These are phyloP conservation scores for Ornithoptera alexandrae DNA, from an alignment of 2,888 invertebrate species.

Conservation along the genomic window DNA sequence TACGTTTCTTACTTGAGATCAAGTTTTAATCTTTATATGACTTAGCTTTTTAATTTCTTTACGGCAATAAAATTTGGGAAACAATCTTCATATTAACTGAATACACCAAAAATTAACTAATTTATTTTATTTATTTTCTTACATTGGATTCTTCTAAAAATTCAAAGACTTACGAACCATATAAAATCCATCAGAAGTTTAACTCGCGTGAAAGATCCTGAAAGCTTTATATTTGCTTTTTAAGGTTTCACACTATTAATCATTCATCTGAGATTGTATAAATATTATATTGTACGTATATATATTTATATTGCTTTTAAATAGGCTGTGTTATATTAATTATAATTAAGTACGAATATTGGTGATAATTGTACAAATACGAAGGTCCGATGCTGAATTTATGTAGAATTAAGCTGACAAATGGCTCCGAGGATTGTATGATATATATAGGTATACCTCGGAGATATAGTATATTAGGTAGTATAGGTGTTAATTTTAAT, in stretches of 20 bases:
- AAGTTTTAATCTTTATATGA: not conserved
- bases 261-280: not conserved
- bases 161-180: too few relatives aligned
- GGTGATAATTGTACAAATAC: not conserved
- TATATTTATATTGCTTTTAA: not conserved
- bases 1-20: not conserved
- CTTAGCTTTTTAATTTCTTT: not conserved
- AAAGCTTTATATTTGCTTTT: too few relatives aligned
- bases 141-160: too few relatives aligned
- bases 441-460: not conserved
- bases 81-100: not conserved
- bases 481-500: not conserved
- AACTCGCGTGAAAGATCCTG: too few relatives aligned
- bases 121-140: too few relatives aligned
- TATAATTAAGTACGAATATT: not conserved
- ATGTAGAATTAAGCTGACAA: not conserved
- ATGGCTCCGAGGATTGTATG: not conserved
- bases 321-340: not conserved
- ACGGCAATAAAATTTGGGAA: not conserved
- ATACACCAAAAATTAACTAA: too few relatives aligned
- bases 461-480: not conserved
- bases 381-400: slow-evolving; percentile 1
- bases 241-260: too few relatives aligned
- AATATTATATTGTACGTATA: not conserved
- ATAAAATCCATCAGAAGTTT: too few relatives aligned